Base-by-base conservation (phyloP, 2,113 vertebrate species). In the Campylorhamphus procurvoides region DNA sequence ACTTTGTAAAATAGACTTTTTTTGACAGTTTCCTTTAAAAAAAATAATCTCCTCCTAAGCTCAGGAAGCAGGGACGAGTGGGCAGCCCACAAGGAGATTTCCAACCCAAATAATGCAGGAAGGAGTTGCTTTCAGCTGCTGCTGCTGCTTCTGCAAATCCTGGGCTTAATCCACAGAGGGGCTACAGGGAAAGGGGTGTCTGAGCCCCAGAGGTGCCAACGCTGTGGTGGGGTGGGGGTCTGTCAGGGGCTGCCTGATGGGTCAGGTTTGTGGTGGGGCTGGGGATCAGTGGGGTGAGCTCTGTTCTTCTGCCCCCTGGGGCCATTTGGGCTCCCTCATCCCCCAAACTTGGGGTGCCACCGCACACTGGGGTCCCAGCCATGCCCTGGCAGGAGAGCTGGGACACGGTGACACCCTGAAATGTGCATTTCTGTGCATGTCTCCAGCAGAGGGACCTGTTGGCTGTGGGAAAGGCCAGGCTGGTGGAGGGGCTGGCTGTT, bases 151-250 rank as follows among this genome's bases (percentile, higher is more conserved):
- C 46, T 8, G 2, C 8, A 74, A 78, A 50, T 67, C 77, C 92
- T 12, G 56, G 9, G 16, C 24, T 40, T 28, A 71, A 93, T 72
- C 89, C 17, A 0, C 1, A 3, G n/a, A 15, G 66, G 0, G 3
- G 44, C 28, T 0, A 4, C 1, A 5, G 49, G 33, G 4, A 2
- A 7, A 0, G 8, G 1, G 0, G 1, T 3, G 0, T 1, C 6
- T 8, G 27, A 7, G 72, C 80, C 73, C 47, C 16, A 4, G 44
- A 6, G 4, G 15, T 0, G 31, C 13, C 1, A 1, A 5, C 0
- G 4, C 2, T 14, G 47, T 0, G 16, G 2, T 28, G 75, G 69
- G 83, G n/a, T 19, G 75, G 75, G 71, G 67, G 9, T 39, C 59
- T 18, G 37, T 4, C 37, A 19, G 60, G 37, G 25, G 8, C 37